Evolutionary conservation across 2,888 invertebrate species (phyloP), one percentile per base, ranked within the genome.

Genomic region (Patella depressa): DNA sequence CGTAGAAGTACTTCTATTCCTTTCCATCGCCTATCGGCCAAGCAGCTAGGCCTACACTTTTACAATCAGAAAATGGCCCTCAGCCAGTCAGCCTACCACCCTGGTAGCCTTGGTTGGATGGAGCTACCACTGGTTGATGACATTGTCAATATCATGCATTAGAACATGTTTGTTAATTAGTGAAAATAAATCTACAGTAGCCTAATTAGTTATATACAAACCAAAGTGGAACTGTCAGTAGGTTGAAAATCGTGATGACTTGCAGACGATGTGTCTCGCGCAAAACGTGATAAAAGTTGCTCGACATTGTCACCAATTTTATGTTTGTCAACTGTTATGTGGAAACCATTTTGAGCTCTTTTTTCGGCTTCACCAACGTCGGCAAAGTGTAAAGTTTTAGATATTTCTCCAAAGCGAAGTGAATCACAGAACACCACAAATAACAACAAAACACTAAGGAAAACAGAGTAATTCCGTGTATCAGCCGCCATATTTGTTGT

Each of bases 401-500:
- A 53, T 45, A 53, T 45, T 15, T 53, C 72, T 72, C 72, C 72
- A 9, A 72, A 24, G 7, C 72, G 19, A 14, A 65, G 17, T 19
- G 24, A 65, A 65, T 65, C 65, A 65, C 65, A 65, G 24, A 24
- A 24, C 24, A 24, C 19, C 11, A 65, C 65, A 65, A 65, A 11
- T 11, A 65, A 12, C 2, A 45, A 74, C 74, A 74, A 34, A 24
- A 74, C 53, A 53, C 59, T 17, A 9, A 74, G 65, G 53, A 53
- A 59, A n/a, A 53, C 9, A 53, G 53, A 59, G 45, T 53, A 59
- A 74, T 53, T 74, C 74, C 65, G 59, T 14, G 69, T 69, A 65
- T 59, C 65, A n/a, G 65, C 65, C 74, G 74, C 74, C 74, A 74
- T 74, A 65, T 74, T 74, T 74, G 65, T 74, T 65, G 24, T 34